These are phyloP conservation scores for Microcebus ravelobensis DNA, from an alignment of 2,113 vertebrate genomes.

Conservation along the genomic window DNA sequence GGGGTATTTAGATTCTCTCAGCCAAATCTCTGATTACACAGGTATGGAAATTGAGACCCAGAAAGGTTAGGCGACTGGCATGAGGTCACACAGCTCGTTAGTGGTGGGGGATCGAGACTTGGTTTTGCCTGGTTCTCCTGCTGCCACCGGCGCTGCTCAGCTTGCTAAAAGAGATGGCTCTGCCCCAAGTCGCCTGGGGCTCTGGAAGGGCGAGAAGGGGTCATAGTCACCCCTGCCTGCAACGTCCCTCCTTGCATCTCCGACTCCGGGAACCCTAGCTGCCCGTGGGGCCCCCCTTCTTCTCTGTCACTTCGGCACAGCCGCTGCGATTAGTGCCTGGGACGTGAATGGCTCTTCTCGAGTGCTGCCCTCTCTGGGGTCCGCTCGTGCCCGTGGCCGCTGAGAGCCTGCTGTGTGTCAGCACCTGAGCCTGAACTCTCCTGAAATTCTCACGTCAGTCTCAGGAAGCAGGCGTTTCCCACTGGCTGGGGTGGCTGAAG, in stretches of 20 bases:
- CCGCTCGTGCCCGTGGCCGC: not conserved
- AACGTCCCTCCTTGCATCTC: not conserved
- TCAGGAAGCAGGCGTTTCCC: not conserved
- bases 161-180: not conserved
- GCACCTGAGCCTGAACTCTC: not conserved
- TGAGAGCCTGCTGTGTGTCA: not conserved
- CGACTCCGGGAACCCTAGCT: not conserved
- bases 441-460: not conserved
- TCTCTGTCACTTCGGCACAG: too few species aligned
- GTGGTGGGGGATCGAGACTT: not conserved
- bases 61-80: not conserved
- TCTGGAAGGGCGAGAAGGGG: not conserved
- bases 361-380: accelerated
- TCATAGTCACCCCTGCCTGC: not conserved
- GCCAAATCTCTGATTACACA: not conserved
- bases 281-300: too few species aligned
- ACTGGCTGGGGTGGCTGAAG: not conserved
- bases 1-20: not conserved
- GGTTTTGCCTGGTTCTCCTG: not conserved
- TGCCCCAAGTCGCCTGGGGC: too few species aligned
- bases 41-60: not conserved
- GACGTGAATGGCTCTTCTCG: not conserved
- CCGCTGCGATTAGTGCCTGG: accelerated
- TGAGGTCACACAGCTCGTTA: not conserved
- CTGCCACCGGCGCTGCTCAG: not conserved